Evolutionary conservation across 2,888 invertebrate species (phyloP).

Genomic region (Agrochola lychnidis): DNA sequence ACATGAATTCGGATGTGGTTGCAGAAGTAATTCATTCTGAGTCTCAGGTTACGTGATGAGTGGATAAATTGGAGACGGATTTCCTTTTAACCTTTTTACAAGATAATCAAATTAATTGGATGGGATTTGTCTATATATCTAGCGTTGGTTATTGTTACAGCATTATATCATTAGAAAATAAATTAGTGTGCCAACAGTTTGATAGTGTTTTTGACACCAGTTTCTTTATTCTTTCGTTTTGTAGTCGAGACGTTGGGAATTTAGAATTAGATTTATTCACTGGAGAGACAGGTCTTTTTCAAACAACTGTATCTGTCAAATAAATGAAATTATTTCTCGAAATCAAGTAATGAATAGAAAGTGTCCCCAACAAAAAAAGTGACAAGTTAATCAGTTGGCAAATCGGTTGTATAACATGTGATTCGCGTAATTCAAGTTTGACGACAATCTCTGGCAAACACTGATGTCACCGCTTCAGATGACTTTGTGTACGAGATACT

Average conservation of each 20-base stretch:
- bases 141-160: slow-evolving; percentile 6
- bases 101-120: slow-evolving; percentile 31
- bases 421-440: slow-evolving; percentile 68
- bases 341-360: slow-evolving; percentile 56
- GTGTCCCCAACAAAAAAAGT: slow-evolving; percentile 51
- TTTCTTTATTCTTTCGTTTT: slow-evolving; percentile 28
- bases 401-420: slow-evolving; percentile 70
- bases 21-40: slow-evolving; percentile 24
- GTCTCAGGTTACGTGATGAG: slow-evolving; percentile 41
- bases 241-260: slow-evolving; percentile 11
- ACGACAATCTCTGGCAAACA: slow-evolving; percentile 66
- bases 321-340: slow-evolving; percentile 37
- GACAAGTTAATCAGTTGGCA: slow-evolving; percentile 68
- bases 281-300: slow-evolving; percentile 22
- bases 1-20: slow-evolving; percentile 40
- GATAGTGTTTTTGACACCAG: slow-evolving; percentile 17
- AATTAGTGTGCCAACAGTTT: slow-evolving; percentile 20
- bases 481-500: slow-evolving; percentile 45
- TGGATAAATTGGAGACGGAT: slow-evolving; percentile 39
- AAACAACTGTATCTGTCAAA: slow-evolving; percentile 42
- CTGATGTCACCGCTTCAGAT: slow-evolving; percentile 72
- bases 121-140: neutral
- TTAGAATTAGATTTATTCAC: slow-evolving; percentile 30
- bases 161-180: slow-evolving; percentile 21
- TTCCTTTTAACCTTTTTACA: slow-evolving; percentile 28